Percentiles rank a stretch among this genome's conserved stretches.
Evolutionary conservation across 2,888 invertebrate species (phyloP).

Genomic region (Drosophila prostipennis): DNA sequence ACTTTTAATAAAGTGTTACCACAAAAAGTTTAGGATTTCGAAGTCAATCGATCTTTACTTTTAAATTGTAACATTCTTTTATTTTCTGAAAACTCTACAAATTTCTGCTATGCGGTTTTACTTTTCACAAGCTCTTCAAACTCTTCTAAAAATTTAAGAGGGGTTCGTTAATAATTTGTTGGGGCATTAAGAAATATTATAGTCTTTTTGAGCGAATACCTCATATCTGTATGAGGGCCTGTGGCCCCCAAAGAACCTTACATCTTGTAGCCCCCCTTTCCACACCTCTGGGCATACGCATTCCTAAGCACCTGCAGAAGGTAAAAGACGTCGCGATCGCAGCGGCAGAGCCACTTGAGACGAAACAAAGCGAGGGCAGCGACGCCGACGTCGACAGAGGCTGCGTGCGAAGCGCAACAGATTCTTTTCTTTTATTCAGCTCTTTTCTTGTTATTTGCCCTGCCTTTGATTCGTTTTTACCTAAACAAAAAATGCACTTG

Average conservation of each 20-base stretch:
- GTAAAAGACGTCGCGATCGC: constrained; percentile 32
- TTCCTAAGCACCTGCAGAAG: constrained; percentile 75
- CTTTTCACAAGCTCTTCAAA: not conserved
- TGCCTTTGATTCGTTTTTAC: constrained; percentile 79
- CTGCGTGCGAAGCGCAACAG: constrained; percentile 77
- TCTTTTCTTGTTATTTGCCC: constrained; percentile 72
- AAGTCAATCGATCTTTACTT: too few species aligned
- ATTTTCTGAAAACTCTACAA: too few species aligned
- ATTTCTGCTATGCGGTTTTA: too few species aligned
- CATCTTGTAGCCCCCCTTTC: not conserved
- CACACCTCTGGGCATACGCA: constrained; percentile 42
- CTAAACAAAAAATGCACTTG: constrained; percentile 79
- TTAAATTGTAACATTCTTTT: too few species aligned
- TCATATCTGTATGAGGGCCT: not conserved
- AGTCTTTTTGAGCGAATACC: not conserved
- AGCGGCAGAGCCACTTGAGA: constrained; percentile 70
- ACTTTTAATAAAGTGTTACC: too few species aligned
- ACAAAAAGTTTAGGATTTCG: too few species aligned
- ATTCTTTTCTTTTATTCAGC: constrained; percentile 61
- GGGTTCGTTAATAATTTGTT: too few species aligned
- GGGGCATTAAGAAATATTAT: too few species aligned
- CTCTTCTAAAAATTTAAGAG: not conserved
- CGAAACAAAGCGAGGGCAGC: constrained; percentile 64
- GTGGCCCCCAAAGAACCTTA: too few species aligned
- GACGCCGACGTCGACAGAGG: constrained; percentile 21